Evolutionary conservation across 2,797 vertebrate genomes (phyloP), one percentile per base, ranked within the genome.

Genomic region (Heterohyrax brucei): DNA sequence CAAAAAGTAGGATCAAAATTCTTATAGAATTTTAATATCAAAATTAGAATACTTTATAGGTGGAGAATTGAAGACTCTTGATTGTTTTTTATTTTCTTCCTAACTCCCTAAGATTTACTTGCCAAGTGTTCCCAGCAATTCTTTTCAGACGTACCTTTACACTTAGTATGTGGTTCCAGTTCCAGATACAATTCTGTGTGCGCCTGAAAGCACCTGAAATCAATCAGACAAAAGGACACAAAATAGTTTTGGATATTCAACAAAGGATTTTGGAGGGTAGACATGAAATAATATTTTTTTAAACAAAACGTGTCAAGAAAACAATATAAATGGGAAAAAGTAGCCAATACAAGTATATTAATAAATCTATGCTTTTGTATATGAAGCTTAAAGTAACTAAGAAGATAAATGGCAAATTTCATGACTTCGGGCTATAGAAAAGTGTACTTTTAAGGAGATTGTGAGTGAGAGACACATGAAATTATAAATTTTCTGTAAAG

Each of bases 381-480:
- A 0, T 68, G 33, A 86, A 33, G 33, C 12, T 13, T 70, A 62
- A 70, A 83, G 61, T 50, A 61, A 73, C 2, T n/a, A 46, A n/a
- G 53, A 87, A 18, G 1, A 26, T 50, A 10, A 39, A 50, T 10
- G 66, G 5, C 4, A 83, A 53, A 59, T 56, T 56, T 85, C 13
- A 14, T 75, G 24, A 79, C 59, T 84, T 64, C 18, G 22, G n/a
- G 3, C 62, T 78, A 72, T 61, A 4, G n/a, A 14, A 61, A 75
- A 68, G 3, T 13, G 80, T 89, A n/a, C 2, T 92, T 94, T 72
- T n/a, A 68, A 16, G 76, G 21, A 93, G 81, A 82, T 62, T 77
- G 13, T 91, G 12, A 62, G 7, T 73, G 46, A 70, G 64, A 56
- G 22, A 81, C 0, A 46, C 61, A 46, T 78, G 33, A 4, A 87